phyloP scores from a whole-genome alignment of 1,140 invertebrate genomes.

The Homarus americanus region DNA sequence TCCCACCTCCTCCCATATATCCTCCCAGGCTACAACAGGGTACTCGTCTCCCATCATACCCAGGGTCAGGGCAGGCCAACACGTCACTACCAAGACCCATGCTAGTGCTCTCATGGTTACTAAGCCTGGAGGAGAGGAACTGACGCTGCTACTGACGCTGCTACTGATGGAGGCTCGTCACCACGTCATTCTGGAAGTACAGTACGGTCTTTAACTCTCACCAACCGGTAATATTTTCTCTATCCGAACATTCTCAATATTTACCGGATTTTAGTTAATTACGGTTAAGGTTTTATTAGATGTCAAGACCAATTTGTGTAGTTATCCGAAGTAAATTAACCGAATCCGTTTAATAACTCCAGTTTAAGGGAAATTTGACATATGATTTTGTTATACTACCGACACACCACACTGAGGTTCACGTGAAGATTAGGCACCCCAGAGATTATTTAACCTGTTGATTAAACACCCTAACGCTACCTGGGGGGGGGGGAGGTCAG shows the following conservation, averaged over 20 bases:
- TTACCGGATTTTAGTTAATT: too few relatives aligned
- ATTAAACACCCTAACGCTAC: too few relatives aligned
- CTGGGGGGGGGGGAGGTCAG: too few relatives aligned
- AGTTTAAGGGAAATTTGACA: too few relatives aligned
- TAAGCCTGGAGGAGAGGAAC: too few relatives aligned
- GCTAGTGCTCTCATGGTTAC: not conserved
- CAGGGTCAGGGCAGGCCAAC: not conserved
- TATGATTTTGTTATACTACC: too few relatives aligned
- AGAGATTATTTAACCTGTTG: too few relatives aligned
- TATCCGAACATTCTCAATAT: not conserved
- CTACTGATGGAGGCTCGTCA: not conserved
- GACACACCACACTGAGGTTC: too few relatives aligned
- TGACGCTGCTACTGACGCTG: too few relatives aligned
- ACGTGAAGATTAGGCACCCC: too few relatives aligned
- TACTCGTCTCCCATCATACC: conserved; percentile 3
- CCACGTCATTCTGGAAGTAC: not conserved
- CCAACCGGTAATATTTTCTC: not conserved
- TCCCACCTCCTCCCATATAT: conserved; percentile 49
- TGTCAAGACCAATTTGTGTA: not conserved
- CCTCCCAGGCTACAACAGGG: conserved; percentile 42
- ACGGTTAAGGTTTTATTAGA: not conserved
- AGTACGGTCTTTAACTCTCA: not conserved
- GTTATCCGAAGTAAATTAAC: not conserved
- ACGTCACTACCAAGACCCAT: not conserved
- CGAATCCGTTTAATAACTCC: too few relatives aligned